phyloP scores from a whole-genome alignment of 2,113 vertebrate genomes.

The Zeus faber region DNA sequence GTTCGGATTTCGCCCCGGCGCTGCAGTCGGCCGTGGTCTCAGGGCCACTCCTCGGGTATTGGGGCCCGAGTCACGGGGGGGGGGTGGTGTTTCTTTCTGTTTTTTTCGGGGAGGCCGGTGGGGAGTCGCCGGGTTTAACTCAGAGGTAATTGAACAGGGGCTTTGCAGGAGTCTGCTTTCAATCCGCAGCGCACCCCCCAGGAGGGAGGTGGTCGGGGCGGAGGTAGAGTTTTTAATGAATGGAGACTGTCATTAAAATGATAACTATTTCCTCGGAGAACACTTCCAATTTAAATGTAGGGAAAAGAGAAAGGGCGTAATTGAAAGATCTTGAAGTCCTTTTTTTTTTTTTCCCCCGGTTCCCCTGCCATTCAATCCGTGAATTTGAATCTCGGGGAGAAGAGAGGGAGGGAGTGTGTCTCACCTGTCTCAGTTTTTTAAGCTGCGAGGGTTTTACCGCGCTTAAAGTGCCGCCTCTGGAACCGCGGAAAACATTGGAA shows the following conservation, averaged over 20 bases:
- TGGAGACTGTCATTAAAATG: slow-evolving; percentile 75
- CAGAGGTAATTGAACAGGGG: slow-evolving; percentile 69
- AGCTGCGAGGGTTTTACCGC: slow-evolving; percentile 43
- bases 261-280: slow-evolving; percentile 77
- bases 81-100: slow-evolving; percentile 4
- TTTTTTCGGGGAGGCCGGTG: slow-evolving; percentile 1
- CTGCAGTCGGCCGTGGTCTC: slow-evolving; percentile 29
- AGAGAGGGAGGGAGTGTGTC: slow-evolving; percentile 42
- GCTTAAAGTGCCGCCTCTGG: neutral
- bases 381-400: slow-evolving; percentile 49
- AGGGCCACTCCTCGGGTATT: slow-evolving; percentile 34
- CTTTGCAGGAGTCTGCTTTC: slow-evolving; percentile 59
- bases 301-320: slow-evolving; percentile 56
- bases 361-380: slow-evolving; percentile 69
- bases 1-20: slow-evolving; percentile 28
- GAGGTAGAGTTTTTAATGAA: slow-evolving; percentile 72
- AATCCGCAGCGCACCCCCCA: slow-evolving; percentile 44
- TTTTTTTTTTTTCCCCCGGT: slow-evolving; percentile 35
- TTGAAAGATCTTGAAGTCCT: slow-evolving; percentile 70
- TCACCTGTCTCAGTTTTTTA: slow-evolving; percentile 56
- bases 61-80: slow-evolving; percentile 17
- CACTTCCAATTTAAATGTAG: slow-evolving; percentile 73
- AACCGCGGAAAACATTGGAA: neutral
- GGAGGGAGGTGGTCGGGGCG: slow-evolving; percentile 36
- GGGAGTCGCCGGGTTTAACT: slow-evolving; percentile 30